These are phyloP conservation scores for Tinea trinotella DNA, from an alignment of 2,888 invertebrate species.

Conservation along the genomic window DNA sequence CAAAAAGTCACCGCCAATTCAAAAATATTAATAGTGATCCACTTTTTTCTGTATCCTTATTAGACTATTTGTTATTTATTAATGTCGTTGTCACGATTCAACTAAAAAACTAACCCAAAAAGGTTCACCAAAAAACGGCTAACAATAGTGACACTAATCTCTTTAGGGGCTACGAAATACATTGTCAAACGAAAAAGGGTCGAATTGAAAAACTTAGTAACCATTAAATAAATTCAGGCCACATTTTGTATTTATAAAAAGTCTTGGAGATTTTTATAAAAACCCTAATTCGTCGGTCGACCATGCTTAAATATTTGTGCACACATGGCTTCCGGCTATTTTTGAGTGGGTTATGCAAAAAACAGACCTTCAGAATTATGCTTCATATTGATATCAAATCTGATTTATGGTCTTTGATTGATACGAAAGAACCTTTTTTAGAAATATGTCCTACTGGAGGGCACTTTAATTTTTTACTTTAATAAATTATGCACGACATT, in stretches of 20 bases:
- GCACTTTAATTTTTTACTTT: not conserved
- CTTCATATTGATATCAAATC: not conserved
- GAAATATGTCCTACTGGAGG: not conserved
- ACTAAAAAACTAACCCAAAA: slow-evolving; percentile 34
- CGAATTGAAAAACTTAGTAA: slow-evolving; percentile 58
- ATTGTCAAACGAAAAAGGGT: slow-evolving; percentile 58
- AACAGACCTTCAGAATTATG: slow-evolving; percentile 26
- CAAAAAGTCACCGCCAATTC: slow-evolving; percentile 18
- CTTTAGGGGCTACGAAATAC: slow-evolving; percentile 46
- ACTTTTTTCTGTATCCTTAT: slow-evolving; percentile 28
- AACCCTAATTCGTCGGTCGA: slow-evolving; percentile 43
- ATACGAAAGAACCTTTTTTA: slow-evolving; percentile 2
- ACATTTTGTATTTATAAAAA: slow-evolving; percentile 34
- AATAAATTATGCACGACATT: not conserved
- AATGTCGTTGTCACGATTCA: slow-evolving; percentile 51
- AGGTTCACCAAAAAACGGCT: slow-evolving; percentile 47
- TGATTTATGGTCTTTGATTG: slow-evolving; percentile 47
- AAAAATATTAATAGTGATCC: slow-evolving; percentile 20
- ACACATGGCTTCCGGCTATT: slow-evolving; percentile 69
- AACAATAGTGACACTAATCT: slow-evolving; percentile 63
- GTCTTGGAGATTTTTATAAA: slow-evolving; percentile 24
- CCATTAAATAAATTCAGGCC: slow-evolving; percentile 65
- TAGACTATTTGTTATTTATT: slow-evolving; percentile 63
- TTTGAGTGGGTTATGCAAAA: slow-evolving; percentile 66
- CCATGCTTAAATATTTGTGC: slow-evolving; percentile 68